These are phyloP conservation scores for Epinephelus moara DNA, from an alignment of 2,113 vertebrate species.

Conservation along the genomic window DNA sequence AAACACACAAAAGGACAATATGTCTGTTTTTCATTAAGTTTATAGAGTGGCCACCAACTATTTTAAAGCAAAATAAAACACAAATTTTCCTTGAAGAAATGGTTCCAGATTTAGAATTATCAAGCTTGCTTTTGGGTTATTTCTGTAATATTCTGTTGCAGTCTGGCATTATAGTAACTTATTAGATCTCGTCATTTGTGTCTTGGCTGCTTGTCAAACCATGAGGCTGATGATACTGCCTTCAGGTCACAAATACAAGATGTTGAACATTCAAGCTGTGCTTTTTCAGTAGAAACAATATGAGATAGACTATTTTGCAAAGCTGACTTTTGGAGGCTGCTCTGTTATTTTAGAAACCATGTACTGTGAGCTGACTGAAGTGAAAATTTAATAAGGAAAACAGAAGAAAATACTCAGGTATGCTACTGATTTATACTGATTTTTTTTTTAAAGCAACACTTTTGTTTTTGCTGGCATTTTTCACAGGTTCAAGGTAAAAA, in stretches of 20 bases:
- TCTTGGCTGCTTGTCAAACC: slow-evolving; percentile 1
- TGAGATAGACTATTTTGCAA: background rate
- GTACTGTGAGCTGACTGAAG: background rate
- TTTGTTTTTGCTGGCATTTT: too few species aligned
- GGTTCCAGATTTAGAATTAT: background rate
- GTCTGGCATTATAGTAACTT: background rate
- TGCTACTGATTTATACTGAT: too few species aligned
- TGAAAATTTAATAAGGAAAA: background rate
- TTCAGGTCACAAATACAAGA: background rate
- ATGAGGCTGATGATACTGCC: too few species aligned
- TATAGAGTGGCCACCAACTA: background rate
- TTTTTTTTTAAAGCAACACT: too few species aligned
- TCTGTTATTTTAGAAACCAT: background rate
- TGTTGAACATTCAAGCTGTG: slow-evolving; percentile 2
- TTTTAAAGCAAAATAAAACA: background rate
- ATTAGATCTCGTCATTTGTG: background rate
- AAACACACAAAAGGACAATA: background rate
- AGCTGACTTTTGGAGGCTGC: background rate
- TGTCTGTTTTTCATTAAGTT: background rate
- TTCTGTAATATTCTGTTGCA: background rate
- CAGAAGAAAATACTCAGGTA: background rate
- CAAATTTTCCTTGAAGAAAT: background rate
- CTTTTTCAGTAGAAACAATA: background rate
- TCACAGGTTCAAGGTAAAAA: too few species aligned
- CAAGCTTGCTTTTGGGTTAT: background rate